Conservation (phyloP, 2,888 invertebrate genomes). For the Rutpela maculata region DNA sequence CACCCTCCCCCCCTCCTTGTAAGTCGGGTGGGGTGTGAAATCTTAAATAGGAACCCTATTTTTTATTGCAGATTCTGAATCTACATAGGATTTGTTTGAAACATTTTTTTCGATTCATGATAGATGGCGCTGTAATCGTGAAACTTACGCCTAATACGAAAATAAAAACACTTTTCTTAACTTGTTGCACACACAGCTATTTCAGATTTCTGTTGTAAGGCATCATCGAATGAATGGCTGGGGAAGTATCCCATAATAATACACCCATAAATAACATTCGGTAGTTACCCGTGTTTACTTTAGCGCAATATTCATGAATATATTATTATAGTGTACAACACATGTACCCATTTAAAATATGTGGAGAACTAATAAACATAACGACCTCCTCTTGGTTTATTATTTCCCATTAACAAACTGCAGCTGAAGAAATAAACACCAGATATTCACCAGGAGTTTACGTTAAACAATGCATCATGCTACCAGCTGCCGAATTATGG, state of each 20-base stretch:
- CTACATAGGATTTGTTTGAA: too few relatives aligned
- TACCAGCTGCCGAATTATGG: slow-evolving; percentile 45
- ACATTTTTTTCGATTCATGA: too few relatives aligned
- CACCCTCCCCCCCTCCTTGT: too few relatives aligned
- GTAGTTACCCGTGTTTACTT: slow-evolving; percentile 13
- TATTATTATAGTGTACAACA: slow-evolving; percentile 32
- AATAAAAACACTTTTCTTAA: too few relatives aligned
- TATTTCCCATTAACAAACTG: slow-evolving; percentile 59
- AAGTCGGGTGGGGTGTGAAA: too few relatives aligned
- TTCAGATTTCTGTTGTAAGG: too few relatives aligned
- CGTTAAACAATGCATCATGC: slow-evolving; percentile 47
- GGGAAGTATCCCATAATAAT: neutral
- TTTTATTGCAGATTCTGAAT: too few relatives aligned
- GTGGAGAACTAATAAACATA: slow-evolving; percentile 60
- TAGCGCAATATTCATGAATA: slow-evolving; percentile 8
- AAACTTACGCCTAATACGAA: too few relatives aligned
- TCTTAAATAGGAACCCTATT: too few relatives aligned
- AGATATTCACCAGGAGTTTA: slow-evolving; percentile 45
- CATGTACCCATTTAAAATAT: slow-evolving; percentile 55
- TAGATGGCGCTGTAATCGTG: too few relatives aligned
- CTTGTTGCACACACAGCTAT: too few relatives aligned
- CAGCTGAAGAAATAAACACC: slow-evolving; percentile 60
- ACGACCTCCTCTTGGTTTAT: slow-evolving; percentile 60
- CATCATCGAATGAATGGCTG: neutral
- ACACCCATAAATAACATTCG: neutral